Evolutionary conservation across 1,140 invertebrate species (phyloP).

Genomic region (Drosophila leontia): DNA sequence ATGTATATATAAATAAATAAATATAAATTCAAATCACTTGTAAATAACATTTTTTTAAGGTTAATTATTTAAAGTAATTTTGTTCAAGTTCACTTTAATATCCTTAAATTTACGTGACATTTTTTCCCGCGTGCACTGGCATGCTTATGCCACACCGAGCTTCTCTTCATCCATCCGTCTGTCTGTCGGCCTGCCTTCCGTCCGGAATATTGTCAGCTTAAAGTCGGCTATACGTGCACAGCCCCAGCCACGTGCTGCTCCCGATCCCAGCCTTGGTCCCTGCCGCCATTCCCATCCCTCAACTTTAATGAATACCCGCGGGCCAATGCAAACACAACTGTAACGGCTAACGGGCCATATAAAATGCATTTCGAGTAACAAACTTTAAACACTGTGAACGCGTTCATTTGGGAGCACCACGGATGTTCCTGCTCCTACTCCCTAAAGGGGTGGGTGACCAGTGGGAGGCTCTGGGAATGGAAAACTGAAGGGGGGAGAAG

Average conservation of each 20-base stretch:
- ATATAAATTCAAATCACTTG: too few relatives aligned
- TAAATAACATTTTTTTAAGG: too few relatives aligned
- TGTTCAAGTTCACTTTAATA: neutral
- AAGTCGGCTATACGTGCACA: constrained; percentile 45
- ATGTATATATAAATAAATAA: neutral
- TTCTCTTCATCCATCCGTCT: constrained; percentile 6
- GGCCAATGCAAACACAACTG: constrained; percentile 72
- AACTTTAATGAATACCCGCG: constrained; percentile 71
- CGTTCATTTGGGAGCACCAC: constrained; percentile 70
- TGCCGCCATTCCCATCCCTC: constrained; percentile 21
- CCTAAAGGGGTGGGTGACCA: neutral
- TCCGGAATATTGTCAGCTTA: constrained; percentile 68
- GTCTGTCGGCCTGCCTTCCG: constrained; percentile 1
- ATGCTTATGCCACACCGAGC: constrained; percentile 12
- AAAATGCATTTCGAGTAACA: constrained; percentile 80
- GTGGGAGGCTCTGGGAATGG: neutral
- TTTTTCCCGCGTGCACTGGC: neutral
- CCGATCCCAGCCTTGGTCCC: constrained; percentile 11
- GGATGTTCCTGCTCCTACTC: constrained; percentile 27
- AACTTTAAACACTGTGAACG: constrained; percentile 71
- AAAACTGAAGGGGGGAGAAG: neutral
- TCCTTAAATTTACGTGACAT: neutral
- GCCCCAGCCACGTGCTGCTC: constrained; percentile 28
- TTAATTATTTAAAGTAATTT: neutral
- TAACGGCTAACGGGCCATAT: constrained; percentile 75